These are phyloP conservation scores for Carcharodon carcharias DNA, from an alignment of 2,797 vertebrate species.

Conservation along the genomic window DNA sequence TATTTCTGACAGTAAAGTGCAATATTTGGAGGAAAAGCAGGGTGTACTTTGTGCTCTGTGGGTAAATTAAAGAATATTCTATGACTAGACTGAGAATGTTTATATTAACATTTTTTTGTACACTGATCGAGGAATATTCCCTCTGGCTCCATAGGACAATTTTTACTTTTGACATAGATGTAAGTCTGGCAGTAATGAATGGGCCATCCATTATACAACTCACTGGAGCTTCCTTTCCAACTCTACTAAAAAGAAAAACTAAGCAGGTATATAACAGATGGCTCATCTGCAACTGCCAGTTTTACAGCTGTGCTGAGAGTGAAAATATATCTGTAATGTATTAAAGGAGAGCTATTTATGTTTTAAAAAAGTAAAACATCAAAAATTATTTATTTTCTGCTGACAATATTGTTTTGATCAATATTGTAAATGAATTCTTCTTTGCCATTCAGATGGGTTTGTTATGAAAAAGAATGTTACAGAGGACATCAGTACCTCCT, in stretches of 20 bases:
- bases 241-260: not conserved
- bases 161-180: not conserved
- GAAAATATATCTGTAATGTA: not conserved
- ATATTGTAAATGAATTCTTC: slow-evolving; percentile 33
- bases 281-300: not conserved
- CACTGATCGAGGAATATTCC: not conserved
- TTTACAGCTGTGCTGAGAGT: not conserved
- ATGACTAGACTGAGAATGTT: not conserved
- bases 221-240: not conserved
- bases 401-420: slow-evolving; percentile 37
- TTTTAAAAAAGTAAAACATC: not conserved
- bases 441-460: slow-evolving; percentile 67
- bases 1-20: not conserved
- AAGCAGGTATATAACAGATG: not conserved
- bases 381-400: slow-evolving; percentile 38
- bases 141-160: not conserved
- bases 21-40: not conserved
- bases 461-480: slow-evolving; percentile 66
- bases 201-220: not conserved
- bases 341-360: not conserved
- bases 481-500: slow-evolving; percentile 70
- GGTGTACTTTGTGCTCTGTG: not conserved
- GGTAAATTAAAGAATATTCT: not conserved
- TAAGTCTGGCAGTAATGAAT: not conserved
- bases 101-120: not conserved